Evolutionary conservation across 2,888 invertebrate genomes (phyloP), one percentile per base, ranked within the genome.

Genomic region (Eueremaeus valkanovi): DNA sequence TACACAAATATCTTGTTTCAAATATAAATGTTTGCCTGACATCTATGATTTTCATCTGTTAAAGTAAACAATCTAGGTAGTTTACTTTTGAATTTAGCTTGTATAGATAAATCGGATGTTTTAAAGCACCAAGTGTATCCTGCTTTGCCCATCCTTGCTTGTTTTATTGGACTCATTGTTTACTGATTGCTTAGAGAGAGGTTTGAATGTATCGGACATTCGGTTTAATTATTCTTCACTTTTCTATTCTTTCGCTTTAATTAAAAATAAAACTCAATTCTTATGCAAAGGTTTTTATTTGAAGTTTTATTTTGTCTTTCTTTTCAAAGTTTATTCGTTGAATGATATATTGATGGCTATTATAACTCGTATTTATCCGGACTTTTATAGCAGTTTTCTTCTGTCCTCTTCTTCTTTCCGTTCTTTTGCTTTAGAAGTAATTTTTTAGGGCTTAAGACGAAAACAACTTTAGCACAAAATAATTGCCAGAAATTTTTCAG

Each of bases 321-420:
- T n/a, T n/a, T n/a, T n/a, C n/a, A n/a, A n/a, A n/a, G n/a, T n/a
- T n/a, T 45, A 45, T 45, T 45, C 18, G 18, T 55, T 55, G 27
- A 55, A 55, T 55, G 55, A 55, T 55, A 55, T 55, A 55, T 27
- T 55, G 55, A 27, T 24, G 27, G 55, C 55, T 55, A 55, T 55
- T 55, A 55, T 55, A 55, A 8, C 51, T 51, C 9, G 51, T n/a
- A 27, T 55, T 55, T 55, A 55, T 55, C 11, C 55, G 27, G 55
- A 24, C 27, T 27, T 55, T 55, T 45, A 2, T 45, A n/a, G n/a
- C n/a, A 36, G 6, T 45, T 45, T 45, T 45, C 45, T 11, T 45
- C 18, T 45, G 16, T 45, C 18, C 18, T 16, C 16, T 16, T 45
- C 18, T 5, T 11, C 36, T 36, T 8, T 8, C 36, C 5, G 5